Evolutionary conservation across 2,888 invertebrate species (phyloP), one percentile per base, ranked within the genome.

Genomic region (Coecobrya sp.): DNA sequence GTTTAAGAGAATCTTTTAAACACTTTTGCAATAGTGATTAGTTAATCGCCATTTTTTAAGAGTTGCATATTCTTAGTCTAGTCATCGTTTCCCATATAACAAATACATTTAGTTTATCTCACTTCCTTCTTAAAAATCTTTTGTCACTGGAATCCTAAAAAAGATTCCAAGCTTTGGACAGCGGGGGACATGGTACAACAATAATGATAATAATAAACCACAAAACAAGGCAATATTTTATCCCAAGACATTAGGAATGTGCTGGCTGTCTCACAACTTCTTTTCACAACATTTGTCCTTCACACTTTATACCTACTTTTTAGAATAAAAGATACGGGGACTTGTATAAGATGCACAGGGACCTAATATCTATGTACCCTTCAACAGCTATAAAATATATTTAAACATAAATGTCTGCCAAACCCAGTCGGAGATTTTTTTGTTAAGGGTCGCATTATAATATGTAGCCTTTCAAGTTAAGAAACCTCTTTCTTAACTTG

Each of bases 141-240:
- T 65, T 65, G 65, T 65, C 65, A 65, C 65, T 65, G 5, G 10
- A 65, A 65, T 65, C 25, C 65, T 36, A 70, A 81, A 81, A 27
- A 81, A 65, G 22, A 65, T 62, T 90, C 45, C 42, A 73, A 59
- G 36, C 45, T n/a, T n/a, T n/a, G 85, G 76, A 90, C 89, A 90
- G 85, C 85, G 65, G 79, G 65, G 79, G 85, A 65, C 30, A 59
- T 45, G 45, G 8, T 55, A 62, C 36, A 85, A 90, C 90, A 85
- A 90, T 85, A 85, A 70, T 42, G 89, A 89, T 73, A 84, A 89
- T 85, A 89, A 91, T 86, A 91, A 91, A 91, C 91, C 91, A 91
- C 91, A 86, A 86, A 91, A 91, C 91, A 91, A 91, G 91, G 59
- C 81, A 91, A 91, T 91, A 91, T 79, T 86, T 91, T 81, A 91